Conservation (phyloP, 2,113 vertebrate genomes). For the Boleophthalmus pectinirostris region DNA sequence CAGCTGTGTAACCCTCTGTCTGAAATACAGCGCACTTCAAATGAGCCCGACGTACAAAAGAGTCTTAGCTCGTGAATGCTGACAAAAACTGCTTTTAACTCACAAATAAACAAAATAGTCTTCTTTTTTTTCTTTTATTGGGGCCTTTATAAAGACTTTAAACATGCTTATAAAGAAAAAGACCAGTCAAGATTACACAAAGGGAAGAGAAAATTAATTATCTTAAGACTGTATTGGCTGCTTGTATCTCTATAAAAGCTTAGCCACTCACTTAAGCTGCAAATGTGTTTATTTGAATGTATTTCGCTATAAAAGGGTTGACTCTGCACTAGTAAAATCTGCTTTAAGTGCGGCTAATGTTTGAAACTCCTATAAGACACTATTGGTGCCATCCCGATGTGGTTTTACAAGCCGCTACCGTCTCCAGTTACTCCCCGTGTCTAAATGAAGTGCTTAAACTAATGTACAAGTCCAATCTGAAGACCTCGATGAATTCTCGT, state of each 20-base stretch:
- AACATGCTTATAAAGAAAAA: background rate
- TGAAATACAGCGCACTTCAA: too few species aligned
- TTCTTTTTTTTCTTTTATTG: conserved; percentile 18
- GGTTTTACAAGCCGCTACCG: background rate
- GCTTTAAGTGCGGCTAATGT: conserved; percentile 4
- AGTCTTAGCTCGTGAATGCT: background rate
- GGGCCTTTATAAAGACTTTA: conserved; percentile 15
- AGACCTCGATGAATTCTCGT: background rate
- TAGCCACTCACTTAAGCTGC: conserved; percentile 8
- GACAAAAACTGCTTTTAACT: conserved; percentile 21
- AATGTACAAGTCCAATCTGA: background rate
- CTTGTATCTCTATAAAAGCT: conserved; percentile 10
- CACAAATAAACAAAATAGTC: conserved; percentile 18
- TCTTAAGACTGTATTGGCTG: conserved; percentile 2
- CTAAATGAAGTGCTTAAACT: background rate
- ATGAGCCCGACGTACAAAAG: background rate
- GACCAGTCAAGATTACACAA: conserved; percentile 28
- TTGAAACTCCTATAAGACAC: background rate
- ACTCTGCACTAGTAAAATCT: conserved; percentile 14
- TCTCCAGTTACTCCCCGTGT: background rate
- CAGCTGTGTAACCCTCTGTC: too few species aligned
- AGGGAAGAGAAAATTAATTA: conserved; percentile 5
- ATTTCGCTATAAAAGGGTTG: conserved; percentile 14
- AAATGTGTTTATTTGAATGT: background rate
- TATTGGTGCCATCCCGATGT: background rate